Evolutionary conservation across 35 echinoderm and acorn worm genomes (phyloP).

Genomic region (Anneissia japonica): DNA sequence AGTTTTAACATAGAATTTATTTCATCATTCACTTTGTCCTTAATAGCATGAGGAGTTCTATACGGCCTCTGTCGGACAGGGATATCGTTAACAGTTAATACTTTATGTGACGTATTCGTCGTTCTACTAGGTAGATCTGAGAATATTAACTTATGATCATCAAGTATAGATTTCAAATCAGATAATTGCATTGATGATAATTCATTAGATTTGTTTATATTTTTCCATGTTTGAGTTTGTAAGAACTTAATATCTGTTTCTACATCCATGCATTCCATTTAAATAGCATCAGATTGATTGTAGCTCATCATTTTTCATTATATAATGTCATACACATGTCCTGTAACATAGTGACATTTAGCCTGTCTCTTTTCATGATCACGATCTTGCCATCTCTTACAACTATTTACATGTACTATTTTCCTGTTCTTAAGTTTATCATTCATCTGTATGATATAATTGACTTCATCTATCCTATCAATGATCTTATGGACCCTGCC

Average conservation of each 20-base stretch:
- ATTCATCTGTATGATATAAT: background rate
- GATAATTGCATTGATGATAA: background rate
- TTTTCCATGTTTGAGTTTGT: background rate
- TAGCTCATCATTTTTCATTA: background rate
- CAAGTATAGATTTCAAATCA: too few species aligned
- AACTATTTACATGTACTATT: background rate
- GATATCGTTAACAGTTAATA: background rate
- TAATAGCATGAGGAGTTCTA: slow-evolving; percentile 15
- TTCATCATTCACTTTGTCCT: slow-evolving; percentile 30
- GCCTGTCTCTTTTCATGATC: too few species aligned
- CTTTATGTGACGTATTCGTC: background rate
- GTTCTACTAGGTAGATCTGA: too few species aligned
- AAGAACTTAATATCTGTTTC: too few species aligned
- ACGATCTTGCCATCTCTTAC: background rate
- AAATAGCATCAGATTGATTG: background rate
- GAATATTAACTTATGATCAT: too few species aligned
- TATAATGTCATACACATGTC: background rate
- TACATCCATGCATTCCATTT: too few species aligned
- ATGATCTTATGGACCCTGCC: slow-evolving; percentile 29
- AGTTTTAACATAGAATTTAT: slow-evolving; percentile 10
- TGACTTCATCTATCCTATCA: slow-evolving; percentile 4
- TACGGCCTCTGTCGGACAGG: background rate
- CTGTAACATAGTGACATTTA: background rate
- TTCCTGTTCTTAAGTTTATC: background rate
- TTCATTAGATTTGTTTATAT: background rate